These are phyloP conservation scores for Luperina nickerlii DNA, from an alignment of 2,888 invertebrate species.

Conservation along the genomic window DNA sequence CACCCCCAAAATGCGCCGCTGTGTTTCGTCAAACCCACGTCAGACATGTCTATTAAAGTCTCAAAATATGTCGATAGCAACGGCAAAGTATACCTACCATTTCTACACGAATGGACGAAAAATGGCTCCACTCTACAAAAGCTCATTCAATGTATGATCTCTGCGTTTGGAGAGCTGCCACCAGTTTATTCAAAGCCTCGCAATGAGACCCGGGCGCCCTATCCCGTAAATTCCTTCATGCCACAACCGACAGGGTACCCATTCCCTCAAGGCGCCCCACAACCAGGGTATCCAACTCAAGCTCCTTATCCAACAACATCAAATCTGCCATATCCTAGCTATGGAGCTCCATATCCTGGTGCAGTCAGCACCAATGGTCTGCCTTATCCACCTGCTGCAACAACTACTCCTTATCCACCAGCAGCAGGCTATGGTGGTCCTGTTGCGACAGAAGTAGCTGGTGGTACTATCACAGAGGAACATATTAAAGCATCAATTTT, in stretches of 20 bases:
- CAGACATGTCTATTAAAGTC: conserved; percentile 98
- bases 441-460: conserved; percentile 84
- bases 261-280: conserved; percentile 72
- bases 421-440: conserved; percentile 76
- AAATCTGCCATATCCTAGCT: conserved; percentile 89
- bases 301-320: conserved; percentile 86
- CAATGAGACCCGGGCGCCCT: conserved; percentile 90
- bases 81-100: conserved; percentile 99
- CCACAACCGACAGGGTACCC: conserved; percentile 87
- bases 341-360: conserved; percentile 84
- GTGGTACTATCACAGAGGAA: conserved; percentile 98
- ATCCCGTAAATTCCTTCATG: conserved; percentile 88
- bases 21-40: conserved; percentile 98
- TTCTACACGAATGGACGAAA: conserved; percentile 97
- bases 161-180: conserved; percentile 98
- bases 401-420: conserved; percentile 79
- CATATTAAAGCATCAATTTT: conserved; percentile 98
- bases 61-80: conserved; percentile 98
- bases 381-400: conserved; percentile 76
- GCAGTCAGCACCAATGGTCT: conserved; percentile 72
- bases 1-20: conserved; percentile 99
- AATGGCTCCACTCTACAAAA: conserved; percentile 96
- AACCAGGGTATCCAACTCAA: conserved; percentile 72
- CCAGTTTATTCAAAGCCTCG: conserved; percentile 96
- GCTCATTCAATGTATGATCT: conserved; percentile 97